A percentile compares a stretch with the other conserved stretches of the same genome.
phyloP scores from a whole-genome alignment of 2,888 invertebrate species.

The Coenonympha arcania region DNA sequence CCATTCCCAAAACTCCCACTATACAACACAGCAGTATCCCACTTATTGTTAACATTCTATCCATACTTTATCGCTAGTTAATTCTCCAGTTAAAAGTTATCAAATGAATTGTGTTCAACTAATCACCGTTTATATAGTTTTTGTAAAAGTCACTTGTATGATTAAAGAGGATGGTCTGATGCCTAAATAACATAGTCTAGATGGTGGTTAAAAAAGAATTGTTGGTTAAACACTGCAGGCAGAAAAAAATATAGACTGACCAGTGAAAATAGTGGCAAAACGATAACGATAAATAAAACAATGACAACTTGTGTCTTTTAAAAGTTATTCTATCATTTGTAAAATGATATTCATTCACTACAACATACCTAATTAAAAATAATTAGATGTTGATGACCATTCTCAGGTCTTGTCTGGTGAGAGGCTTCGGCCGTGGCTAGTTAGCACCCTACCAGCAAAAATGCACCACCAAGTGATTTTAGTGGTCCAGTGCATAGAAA shows the following conservation, averaged over 20 bases:
- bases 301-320: too few species aligned
- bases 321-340: too few species aligned
- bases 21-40: constrained; percentile 22
- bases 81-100: not conserved
- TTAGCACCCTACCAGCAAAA: too few species aligned
- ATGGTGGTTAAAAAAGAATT: constrained; percentile 36
- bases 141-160: constrained; percentile 31
- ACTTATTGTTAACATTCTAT: constrained; percentile 11
- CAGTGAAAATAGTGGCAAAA: not conserved
- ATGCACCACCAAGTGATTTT: too few species aligned
- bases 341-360: too few species aligned
- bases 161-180: constrained; percentile 22
- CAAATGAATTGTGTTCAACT: constrained; percentile 3
- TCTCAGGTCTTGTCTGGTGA: too few species aligned
- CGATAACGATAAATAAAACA: too few species aligned
- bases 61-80: constrained; percentile 11
- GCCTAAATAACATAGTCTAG: constrained; percentile 38
- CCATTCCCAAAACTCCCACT: constrained; percentile 34
- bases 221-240: not conserved
- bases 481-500: too few species aligned
- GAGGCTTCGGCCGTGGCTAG: too few species aligned
- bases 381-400: too few species aligned
- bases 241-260: not conserved
- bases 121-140: constrained; percentile 33
- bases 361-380: too few species aligned